These are phyloP conservation scores for Lomographa bimaculata DNA, from an alignment of 2,888 invertebrate genomes.

Conservation along the genomic window DNA sequence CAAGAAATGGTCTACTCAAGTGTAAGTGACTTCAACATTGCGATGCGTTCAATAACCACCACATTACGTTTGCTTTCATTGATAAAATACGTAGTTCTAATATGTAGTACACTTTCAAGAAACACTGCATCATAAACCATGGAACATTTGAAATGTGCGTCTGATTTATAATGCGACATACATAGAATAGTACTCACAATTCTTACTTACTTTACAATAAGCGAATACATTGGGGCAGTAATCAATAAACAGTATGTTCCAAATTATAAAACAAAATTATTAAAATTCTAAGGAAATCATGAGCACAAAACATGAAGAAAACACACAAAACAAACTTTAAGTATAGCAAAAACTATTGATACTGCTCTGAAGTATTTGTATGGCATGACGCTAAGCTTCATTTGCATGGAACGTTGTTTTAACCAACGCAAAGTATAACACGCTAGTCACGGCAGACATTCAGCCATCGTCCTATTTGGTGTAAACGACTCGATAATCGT, in stretches of 20 bases:
- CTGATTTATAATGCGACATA: neutral
- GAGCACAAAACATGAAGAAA: too few species aligned
- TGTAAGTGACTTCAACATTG: slow-evolving; percentile 18
- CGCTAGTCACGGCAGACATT: neutral
- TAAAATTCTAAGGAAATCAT: too few species aligned
- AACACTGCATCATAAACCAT: slow-evolving; percentile 5
- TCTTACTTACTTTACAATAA: slow-evolving; percentile 3
- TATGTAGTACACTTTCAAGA: slow-evolving; percentile 1
- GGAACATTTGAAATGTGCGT: neutral
- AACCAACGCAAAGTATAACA: slow-evolving; percentile 7
- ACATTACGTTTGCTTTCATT: slow-evolving; percentile 13
- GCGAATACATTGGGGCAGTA: too few species aligned
- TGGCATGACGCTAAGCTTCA: slow-evolving; percentile 17
- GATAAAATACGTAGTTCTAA: slow-evolving; percentile 9
- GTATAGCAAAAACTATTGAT: too few species aligned
- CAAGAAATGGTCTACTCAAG: slow-evolving; percentile 20
- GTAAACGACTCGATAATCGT: too few species aligned
- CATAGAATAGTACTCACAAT: slow-evolving; percentile 2
- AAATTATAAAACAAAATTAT: too few species aligned
- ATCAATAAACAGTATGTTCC: too few species aligned
- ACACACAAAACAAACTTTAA: too few species aligned
- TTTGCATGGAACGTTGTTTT: slow-evolving; percentile 16
- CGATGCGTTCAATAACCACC: slow-evolving; percentile 17
- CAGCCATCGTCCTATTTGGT: too few species aligned
- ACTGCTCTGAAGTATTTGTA: too few species aligned